phyloP scores from a whole-genome alignment of 2,113 vertebrate genomes.

The Climacteris rufus region DNA sequence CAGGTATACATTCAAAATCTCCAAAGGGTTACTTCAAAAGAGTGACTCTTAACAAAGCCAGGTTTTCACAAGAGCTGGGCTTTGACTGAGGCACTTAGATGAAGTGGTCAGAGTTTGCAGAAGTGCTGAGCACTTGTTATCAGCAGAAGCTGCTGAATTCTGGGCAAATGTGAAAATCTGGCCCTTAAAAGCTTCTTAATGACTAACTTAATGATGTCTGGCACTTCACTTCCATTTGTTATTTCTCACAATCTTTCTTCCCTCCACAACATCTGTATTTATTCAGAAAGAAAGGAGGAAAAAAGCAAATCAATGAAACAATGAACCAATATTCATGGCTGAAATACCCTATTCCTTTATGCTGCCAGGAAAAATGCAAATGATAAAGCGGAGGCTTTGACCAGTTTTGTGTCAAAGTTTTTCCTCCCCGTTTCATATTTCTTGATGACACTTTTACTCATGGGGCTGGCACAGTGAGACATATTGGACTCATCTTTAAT shows the following conservation, averaged over 20 bases:
- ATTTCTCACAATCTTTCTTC: not conserved
- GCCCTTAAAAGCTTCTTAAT: slow-evolving; percentile 17
- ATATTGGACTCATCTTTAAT: not conserved
- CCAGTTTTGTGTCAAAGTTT: slow-evolving; percentile 4
- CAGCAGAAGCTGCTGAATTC: not conserved
- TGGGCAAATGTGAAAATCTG: not conserved
- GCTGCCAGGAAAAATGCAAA: slow-evolving; percentile 38
- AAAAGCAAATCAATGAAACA: not conserved
- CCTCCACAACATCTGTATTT: not conserved
- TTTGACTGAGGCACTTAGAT: not conserved
- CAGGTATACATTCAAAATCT: not conserved
- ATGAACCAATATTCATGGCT: not conserved
- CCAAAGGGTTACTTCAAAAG: not conserved
- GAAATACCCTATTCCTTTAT: not conserved
- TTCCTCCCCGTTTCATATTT: not conserved
- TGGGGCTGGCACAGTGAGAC: not conserved
- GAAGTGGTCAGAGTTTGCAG: not conserved
- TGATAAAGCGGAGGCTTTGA: not conserved
- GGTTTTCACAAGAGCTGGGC: not conserved
- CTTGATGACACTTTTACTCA: not conserved
- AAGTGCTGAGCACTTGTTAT: slow-evolving; percentile 25
- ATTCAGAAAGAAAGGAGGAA: not conserved
- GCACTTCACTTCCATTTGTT: not conserved
- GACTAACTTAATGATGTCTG: not conserved
- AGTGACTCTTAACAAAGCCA: not conserved